Conservation (phyloP, 2,888 invertebrate species). For the Magallana nippona region DNA sequence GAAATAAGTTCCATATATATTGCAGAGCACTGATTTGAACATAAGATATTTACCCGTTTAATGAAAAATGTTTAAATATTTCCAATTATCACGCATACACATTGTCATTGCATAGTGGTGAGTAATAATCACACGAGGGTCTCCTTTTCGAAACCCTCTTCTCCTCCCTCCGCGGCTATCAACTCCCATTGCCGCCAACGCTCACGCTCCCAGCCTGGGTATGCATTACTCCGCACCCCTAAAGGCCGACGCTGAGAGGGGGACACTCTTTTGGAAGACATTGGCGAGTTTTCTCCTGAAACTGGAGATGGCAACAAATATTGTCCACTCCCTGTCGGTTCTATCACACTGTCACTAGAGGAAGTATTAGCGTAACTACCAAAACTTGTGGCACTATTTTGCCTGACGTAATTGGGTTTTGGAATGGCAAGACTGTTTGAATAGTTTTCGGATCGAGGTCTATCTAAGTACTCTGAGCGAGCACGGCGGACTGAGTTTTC, state of each 20-base stretch:
- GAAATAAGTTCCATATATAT: constrained; percentile 31
- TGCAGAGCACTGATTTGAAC: constrained; percentile 35
- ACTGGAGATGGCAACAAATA: constrained; percentile 57
- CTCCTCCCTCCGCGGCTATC: constrained; percentile 67
- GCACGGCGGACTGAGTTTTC: constrained; percentile 60
- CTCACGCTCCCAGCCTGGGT: constrained; percentile 73
- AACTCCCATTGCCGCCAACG: constrained; percentile 76
- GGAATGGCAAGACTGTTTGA: constrained; percentile 72
- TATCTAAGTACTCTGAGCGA: constrained; percentile 61
- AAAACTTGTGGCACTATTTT: constrained; percentile 48
- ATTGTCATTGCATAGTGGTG: not conserved
- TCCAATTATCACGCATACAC: constrained; percentile 24
- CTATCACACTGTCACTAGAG: constrained; percentile 60
- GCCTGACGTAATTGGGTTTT: constrained; percentile 61
- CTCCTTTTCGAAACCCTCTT: constrained; percentile 73
- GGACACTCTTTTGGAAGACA: constrained; percentile 53
- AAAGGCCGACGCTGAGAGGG: constrained; percentile 67
- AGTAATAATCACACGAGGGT: constrained; percentile 71
- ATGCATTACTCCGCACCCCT: constrained; percentile 56
- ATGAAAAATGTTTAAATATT: constrained; percentile 24
- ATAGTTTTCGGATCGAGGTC: constrained; percentile 70
- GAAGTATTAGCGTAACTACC: constrained; percentile 52
- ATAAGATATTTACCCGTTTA: constrained; percentile 32
- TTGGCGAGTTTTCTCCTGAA: constrained; percentile 64
- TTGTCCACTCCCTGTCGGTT: constrained; percentile 61